These are phyloP conservation scores for Oceanites oceanicus DNA, from an alignment of 2,113 vertebrate genomes.

Conservation along the genomic window DNA sequence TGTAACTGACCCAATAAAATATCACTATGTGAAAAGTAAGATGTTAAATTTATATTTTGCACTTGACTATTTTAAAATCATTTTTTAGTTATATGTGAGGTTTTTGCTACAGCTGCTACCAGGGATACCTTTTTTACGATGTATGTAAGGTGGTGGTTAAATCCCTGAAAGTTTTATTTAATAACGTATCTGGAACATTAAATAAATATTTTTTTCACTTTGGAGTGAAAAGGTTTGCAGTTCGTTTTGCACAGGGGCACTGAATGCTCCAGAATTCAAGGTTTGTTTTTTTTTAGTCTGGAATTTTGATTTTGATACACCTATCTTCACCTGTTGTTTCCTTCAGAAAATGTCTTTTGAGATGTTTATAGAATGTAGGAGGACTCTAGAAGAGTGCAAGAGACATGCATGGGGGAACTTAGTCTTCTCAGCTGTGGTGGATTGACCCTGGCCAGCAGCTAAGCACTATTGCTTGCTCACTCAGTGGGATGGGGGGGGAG, in stretches of 20 bases:
- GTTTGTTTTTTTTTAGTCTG: not conserved
- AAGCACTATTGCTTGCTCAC: not conserved
- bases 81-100: not conserved
- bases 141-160: not conserved
- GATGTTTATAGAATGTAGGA: not conserved
- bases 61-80: not conserved
- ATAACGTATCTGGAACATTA: not conserved
- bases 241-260: not conserved
- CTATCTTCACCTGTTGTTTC: not conserved
- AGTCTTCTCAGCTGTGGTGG: not conserved
- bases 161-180: not conserved
- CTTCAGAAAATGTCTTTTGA: not conserved
- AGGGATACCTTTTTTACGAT: not conserved
- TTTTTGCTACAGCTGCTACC: not conserved
- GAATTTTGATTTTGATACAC: not conserved
- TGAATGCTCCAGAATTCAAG: not conserved
- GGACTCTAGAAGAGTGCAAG: not conserved
- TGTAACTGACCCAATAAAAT: not conserved
- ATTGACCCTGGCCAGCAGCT: accelerated
- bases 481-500: not conserved
- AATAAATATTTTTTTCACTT: not conserved
- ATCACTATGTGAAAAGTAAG: not conserved
- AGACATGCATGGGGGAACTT: accelerated
- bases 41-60: not conserved
- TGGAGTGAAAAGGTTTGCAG: not conserved